Conservation (phyloP, 1,140 invertebrate genomes). For the Micrasema longulum region DNA sequence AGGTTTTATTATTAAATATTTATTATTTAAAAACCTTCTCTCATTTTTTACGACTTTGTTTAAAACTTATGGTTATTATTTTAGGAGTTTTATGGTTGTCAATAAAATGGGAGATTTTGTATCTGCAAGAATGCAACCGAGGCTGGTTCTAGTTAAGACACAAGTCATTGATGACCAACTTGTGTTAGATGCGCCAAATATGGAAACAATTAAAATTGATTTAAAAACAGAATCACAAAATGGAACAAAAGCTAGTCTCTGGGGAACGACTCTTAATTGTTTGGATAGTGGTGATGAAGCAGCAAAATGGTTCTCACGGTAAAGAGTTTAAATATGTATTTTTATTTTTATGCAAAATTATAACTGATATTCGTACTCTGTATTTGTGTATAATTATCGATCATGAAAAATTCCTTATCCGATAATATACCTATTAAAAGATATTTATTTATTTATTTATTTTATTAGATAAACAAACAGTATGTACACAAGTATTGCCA, state of each 20-base stretch:
- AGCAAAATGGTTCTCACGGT: conserved; percentile 49
- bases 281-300: conserved; percentile 46
- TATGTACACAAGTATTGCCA: too few relatives aligned
- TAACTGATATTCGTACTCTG: too few relatives aligned
- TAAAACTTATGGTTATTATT: too few relatives aligned
- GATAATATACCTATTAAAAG: too few relatives aligned
- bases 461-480: too few relatives aligned
- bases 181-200: conserved; percentile 37
- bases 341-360: too few relatives aligned
- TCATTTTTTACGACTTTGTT: too few relatives aligned
- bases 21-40: too few relatives aligned
- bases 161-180: conserved; percentile 35
- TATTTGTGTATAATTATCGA: too few relatives aligned
- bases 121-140: conserved; percentile 42
- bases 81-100: conserved; percentile 46
- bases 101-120: conserved; percentile 31
- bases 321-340: neutral
- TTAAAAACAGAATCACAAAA: conserved; percentile 12
- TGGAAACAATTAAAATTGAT: conserved; percentile 37
- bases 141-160: conserved; percentile 41
- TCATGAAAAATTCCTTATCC: too few relatives aligned
- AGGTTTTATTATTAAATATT: conserved; percentile 25
- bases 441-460: too few relatives aligned
- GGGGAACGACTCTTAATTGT: conserved; percentile 33
- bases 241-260: conserved; percentile 23